Evolutionary conservation across 2,113 vertebrate species (phyloP), one percentile per base, ranked within the genome.

Genomic region (Anolis carolinensis): DNA sequence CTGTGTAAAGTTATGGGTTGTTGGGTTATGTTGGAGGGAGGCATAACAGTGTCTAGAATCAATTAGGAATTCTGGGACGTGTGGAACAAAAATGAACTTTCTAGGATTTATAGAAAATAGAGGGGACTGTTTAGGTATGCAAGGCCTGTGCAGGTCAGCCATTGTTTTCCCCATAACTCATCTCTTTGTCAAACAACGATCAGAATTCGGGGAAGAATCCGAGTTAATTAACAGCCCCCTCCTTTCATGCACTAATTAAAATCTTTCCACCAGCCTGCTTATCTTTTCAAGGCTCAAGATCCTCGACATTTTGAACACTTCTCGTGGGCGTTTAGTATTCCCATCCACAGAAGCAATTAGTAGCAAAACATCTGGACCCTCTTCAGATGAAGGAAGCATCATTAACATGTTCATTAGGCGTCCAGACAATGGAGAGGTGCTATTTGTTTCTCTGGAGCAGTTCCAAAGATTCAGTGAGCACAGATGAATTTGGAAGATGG

Each of bases 321-420:
- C 52, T 63, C 16, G n/a, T 65, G 55, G 65, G 62, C 25, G 50
- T 34, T 86, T 78, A 87, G 81, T 73, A 65, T 88, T 88, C 59
- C 76, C 39, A 44, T 14, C 86, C 73, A 83, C 81, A 65, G 23
- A 79, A 72, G 36, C 81, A 83, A 83, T 88, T 79, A 67, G 81
- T 79, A 73, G 81, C 39, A 9, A 88, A 83, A 83, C 86, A 79
- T 83, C 86, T 79, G 86, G 75, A 73, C 68, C 55, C 76, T 83
- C 81, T 79, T 72, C 39, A 86, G 67, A 79, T 79, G 50, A 79
- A 79, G 81, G 52, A 83, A 34, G 76, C 74, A 79, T 79, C 68
- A 79, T 84, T 73, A 88, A 36, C 32, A 73, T 73, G 55, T 83
- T 84, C 68, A 73, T 79, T 73, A 73, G 39, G 73, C 59, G 59